Conservation (phyloP, 2,797 vertebrate genomes). For the Gobio occitaniae region DNA sequence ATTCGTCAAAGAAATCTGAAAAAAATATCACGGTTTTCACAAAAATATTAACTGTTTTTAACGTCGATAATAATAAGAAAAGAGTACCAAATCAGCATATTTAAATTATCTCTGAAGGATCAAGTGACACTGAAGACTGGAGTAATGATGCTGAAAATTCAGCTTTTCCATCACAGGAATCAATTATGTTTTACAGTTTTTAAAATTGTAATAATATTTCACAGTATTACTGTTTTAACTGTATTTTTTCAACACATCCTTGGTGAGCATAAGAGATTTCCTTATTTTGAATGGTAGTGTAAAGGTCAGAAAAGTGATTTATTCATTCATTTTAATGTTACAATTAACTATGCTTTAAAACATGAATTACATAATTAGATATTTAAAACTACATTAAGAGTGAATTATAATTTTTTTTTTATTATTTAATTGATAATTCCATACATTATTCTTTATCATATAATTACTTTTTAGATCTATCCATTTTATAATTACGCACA, state of each 20-base stretch:
- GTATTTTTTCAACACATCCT: neutral
- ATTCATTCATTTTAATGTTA: neutral
- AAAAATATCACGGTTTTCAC: neutral
- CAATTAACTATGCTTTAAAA: neutral
- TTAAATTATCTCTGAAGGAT: neutral
- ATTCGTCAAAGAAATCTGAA: neutral
- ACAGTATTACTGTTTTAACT: neutral
- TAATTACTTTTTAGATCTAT: neutral
- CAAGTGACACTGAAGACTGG: neutral
- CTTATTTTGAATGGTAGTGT: neutral
- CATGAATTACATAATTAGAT: neutral
- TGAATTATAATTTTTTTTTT: neutral
- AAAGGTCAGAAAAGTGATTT: neutral
- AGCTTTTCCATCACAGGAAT: neutral
- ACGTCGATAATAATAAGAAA: neutral
- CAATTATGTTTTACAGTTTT: neutral
- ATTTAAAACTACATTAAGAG: neutral
- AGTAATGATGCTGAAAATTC: neutral
- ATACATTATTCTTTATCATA: neutral
- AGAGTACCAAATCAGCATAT: neutral
- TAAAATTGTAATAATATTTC: neutral
- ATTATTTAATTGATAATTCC: neutral
- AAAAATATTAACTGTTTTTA: neutral
- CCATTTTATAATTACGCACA: neutral
- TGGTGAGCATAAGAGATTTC: neutral